Percentiles rank a stretch among this genome's conserved stretches.
These are phyloP conservation scores for Isotomurus palustris DNA, from an alignment of 2,888 invertebrate species.

Conservation along the genomic window DNA sequence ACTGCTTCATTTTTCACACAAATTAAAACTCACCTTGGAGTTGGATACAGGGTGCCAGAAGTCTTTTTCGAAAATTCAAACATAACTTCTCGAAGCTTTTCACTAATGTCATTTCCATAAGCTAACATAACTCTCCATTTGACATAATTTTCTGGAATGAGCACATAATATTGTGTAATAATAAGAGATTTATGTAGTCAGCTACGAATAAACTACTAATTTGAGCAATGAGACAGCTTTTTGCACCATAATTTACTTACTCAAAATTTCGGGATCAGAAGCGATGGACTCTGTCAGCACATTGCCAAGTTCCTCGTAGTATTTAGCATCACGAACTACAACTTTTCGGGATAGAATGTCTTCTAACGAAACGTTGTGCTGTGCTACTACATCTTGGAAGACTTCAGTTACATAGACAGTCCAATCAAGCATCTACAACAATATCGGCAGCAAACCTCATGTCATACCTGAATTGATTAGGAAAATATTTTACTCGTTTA, in stretches of 20 bases:
- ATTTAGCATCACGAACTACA: slow-evolving; percentile 34
- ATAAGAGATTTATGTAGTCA: not conserved
- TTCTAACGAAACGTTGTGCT: slow-evolving; percentile 7
- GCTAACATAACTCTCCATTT: slow-evolving; percentile 37
- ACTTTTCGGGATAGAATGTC: slow-evolving; percentile 17
- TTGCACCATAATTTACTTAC: slow-evolving; percentile 7
- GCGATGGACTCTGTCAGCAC: slow-evolving; percentile 13
- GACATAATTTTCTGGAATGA: slow-evolving; percentile 35
- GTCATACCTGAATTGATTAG: not conserved
- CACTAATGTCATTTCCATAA: slow-evolving; percentile 36
- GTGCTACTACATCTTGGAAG: slow-evolving; percentile 23
- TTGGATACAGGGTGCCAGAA: slow-evolving; percentile 35
- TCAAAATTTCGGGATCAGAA: slow-evolving; percentile 4
- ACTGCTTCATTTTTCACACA: not conserved
- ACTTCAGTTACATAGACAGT: slow-evolving; percentile 29
- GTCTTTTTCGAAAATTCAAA: slow-evolving; percentile 38
- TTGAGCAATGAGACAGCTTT: not conserved
- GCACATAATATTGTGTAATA: not conserved
- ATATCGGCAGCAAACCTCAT: too few species aligned
- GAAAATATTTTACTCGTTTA: too few species aligned
- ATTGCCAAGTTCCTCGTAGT: slow-evolving; percentile 25
- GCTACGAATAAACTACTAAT: not conserved
- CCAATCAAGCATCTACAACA: slow-evolving; percentile 31
- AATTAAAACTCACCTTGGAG: slow-evolving; percentile 19
- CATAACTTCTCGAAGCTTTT: slow-evolving; percentile 32